Percentiles rank a stretch among this genome's conserved stretches.
Conservation (phyloP, 1,140 invertebrate genomes). For the Phenacoccus solenopsis region DNA sequence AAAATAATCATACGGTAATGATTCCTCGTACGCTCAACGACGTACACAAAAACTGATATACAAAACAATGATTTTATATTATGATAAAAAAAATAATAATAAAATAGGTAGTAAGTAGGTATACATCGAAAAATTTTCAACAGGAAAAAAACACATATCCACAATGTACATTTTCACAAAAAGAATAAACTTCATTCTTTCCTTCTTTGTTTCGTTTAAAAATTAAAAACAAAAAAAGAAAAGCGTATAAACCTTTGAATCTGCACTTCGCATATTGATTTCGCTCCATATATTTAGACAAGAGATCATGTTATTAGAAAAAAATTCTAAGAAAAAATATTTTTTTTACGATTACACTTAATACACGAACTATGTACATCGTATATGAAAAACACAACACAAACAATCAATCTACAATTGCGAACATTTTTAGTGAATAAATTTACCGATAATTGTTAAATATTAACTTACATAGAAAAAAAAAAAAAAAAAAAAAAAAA, state of each 20-base stretch:
- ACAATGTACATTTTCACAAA: too few species aligned
- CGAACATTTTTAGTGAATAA: neutral
- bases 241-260: too few species aligned
- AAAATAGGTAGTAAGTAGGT: too few species aligned
- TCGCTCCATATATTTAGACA: neutral
- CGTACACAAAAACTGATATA: too few species aligned
- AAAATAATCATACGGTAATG: too few species aligned
- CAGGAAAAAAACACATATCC: too few species aligned
- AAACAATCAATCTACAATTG: neutral
- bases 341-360: neutral
- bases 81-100: too few species aligned
- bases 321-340: neutral
- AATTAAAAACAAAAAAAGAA: neutral
- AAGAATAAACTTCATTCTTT: too few species aligned
- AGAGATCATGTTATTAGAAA: slow-evolving; percentile 10
- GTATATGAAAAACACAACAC: neutral
- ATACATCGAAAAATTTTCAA: too few species aligned
- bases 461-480: neutral
- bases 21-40: too few species aligned
- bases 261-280: neutral
- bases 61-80: too few species aligned
- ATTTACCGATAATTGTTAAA: neutral
- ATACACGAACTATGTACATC: neutral
- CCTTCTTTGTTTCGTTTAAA: too few species aligned
- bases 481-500: neutral